Conservation (phyloP, 2,888 invertebrate genomes). For the Epsilonema sp. region DNA sequence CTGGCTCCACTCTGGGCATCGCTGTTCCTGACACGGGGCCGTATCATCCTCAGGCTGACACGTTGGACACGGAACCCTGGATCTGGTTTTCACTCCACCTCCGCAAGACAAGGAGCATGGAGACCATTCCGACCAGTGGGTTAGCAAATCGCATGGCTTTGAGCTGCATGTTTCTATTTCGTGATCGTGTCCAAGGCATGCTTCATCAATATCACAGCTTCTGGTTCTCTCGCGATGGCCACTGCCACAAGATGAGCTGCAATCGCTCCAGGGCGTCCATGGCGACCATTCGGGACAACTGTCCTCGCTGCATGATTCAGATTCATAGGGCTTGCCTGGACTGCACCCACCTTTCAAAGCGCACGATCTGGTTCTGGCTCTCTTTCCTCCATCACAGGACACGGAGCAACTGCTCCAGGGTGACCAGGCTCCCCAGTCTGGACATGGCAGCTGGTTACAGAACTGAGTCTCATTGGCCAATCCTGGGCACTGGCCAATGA, state of each 20-base stretch:
- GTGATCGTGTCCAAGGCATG: conserved; percentile 6
- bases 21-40: conserved; percentile 1
- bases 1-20: conserved; percentile 8
- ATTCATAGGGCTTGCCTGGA: conserved; percentile 3
- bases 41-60: conserved; percentile 7
- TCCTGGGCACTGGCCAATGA: conserved; percentile 6
- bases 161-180: conserved; percentile 8
- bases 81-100: conserved; percentile 5
- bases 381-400: conserved; percentile 5
- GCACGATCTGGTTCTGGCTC: conserved; percentile 5
- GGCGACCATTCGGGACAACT: conserved; percentile 3
- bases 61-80: conserved; percentile 3
- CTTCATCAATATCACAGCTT: conserved; percentile 1
- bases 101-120: conserved; percentile 10
- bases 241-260: conserved; percentile 5
- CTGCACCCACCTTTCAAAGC: conserved; percentile 3
- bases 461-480: conserved; percentile 6
- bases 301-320: conserved; percentile 1
- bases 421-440: conserved; percentile 11
- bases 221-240: conserved; percentile 3
- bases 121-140: conserved; percentile 9
- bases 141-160: conserved; percentile 1
- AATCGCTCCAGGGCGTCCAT: conserved; percentile 5
- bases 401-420: conserved; percentile 8
- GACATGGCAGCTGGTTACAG: conserved; percentile 10